phyloP scores from a whole-genome alignment of 2,797 vertebrate genomes.

The Adrianichthys oophorus region DNA sequence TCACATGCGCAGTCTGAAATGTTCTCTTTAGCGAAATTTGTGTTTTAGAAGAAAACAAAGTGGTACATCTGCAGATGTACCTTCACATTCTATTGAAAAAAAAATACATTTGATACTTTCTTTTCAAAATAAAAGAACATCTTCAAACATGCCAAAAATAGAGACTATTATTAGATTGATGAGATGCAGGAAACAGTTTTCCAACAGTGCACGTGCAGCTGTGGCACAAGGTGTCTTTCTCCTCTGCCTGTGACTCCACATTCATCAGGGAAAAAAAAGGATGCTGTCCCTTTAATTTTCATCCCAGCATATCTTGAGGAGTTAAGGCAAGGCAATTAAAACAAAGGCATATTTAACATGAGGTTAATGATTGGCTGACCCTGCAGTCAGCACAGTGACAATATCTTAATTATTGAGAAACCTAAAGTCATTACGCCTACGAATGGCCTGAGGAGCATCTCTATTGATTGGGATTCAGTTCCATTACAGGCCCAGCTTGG shows the following conservation, averaged over 20 bases:
- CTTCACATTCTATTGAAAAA: constrained; percentile 26
- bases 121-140: constrained; percentile 20
- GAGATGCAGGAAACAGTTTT: constrained; percentile 40
- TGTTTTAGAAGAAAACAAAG: constrained; percentile 35
- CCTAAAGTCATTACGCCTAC: constrained; percentile 82
- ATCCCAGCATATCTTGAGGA: constrained; percentile 67
- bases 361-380: constrained; percentile 85
- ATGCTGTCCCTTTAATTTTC: constrained; percentile 76
- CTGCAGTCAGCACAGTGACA: constrained; percentile 80
- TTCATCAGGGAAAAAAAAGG: constrained; percentile 34
- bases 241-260: constrained; percentile 20
- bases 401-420: constrained; percentile 86
- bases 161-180: constrained; percentile 53
- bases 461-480: constrained; percentile 82
- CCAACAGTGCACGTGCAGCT: constrained; percentile 26
- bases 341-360: constrained; percentile 84
- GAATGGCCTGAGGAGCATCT: constrained; percentile 77
- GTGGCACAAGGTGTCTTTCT: constrained; percentile 38
- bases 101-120: constrained; percentile 24
- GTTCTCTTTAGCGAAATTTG: constrained; percentile 24
- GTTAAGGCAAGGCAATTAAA: constrained; percentile 83
- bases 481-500: constrained; percentile 71
- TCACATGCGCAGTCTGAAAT: constrained; percentile 9
- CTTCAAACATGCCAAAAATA: constrained; percentile 51
- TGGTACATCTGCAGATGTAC: constrained; percentile 24